A percentile compares a stretch with the other conserved stretches of the same genome.
These are phyloP conservation scores for Bradypodion pumilum DNA, from an alignment of 2,797 vertebrate species.

Conservation along the genomic window DNA sequence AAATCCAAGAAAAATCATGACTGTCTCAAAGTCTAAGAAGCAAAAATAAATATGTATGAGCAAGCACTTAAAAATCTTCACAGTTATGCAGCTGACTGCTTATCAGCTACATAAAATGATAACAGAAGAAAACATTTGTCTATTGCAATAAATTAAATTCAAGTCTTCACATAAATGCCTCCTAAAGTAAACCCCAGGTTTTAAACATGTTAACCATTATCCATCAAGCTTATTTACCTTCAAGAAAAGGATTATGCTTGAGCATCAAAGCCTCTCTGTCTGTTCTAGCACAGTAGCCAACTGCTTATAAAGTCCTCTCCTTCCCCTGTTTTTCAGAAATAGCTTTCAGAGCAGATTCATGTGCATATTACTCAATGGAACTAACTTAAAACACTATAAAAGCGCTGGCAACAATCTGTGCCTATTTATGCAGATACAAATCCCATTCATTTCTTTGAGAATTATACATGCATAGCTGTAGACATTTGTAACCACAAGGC, in stretches of 20 bases:
- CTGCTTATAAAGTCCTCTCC: background rate
- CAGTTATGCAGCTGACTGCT: background rate
- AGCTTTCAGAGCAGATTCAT: background rate
- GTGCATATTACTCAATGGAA: background rate
- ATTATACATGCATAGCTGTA: conserved; percentile 5
- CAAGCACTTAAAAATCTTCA: background rate
- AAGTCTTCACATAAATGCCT: background rate
- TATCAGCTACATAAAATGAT: background rate
- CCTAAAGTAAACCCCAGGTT: background rate
- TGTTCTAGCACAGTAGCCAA: background rate
- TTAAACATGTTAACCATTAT: background rate
- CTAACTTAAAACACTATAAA: conserved; percentile 9
- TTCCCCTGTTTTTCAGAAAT: background rate
- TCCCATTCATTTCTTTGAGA: conserved; percentile 6
- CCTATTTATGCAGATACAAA: conserved; percentile 2
- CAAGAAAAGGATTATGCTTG: background rate
- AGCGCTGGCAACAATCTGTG: background rate
- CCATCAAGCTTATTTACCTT: background rate
- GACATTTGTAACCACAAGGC: conserved; percentile 14
- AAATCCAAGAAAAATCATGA: background rate
- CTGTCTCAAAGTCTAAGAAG: background rate
- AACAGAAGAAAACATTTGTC: background rate
- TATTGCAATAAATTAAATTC: background rate
- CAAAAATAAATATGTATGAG: background rate
- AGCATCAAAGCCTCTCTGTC: background rate